Evolutionary conservation across 1,140 invertebrate species (phyloP).

Genomic region (Aphelenchoides besseyi): DNA sequence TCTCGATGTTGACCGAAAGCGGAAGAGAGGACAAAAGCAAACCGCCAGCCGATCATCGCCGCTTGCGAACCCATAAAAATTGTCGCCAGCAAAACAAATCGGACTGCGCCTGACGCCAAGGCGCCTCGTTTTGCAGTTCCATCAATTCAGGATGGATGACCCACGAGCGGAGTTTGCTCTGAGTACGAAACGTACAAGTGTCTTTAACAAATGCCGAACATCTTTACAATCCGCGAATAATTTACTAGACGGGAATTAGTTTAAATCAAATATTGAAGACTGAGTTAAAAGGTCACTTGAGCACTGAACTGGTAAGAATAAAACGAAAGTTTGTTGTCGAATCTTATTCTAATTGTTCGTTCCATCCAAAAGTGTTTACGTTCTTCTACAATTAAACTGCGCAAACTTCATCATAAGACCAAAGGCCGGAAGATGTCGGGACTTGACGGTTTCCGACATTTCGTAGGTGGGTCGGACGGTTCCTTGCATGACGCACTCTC

Average conservation of each 20-base stretch:
- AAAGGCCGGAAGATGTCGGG: not conserved
- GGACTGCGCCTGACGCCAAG: not conserved
- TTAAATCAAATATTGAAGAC: not conserved
- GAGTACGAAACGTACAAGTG: too few relatives aligned
- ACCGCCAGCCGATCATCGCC: slow-evolving; percentile 1
- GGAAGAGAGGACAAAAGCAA: not conserved
- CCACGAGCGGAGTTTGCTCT: not conserved
- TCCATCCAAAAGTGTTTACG: not conserved
- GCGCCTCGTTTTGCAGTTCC: not conserved
- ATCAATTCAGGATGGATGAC: slow-evolving; percentile 1
- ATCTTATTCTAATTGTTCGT: not conserved
- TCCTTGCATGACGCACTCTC: too few relatives aligned
- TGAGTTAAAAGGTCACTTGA: too few relatives aligned
- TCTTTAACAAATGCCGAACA: not conserved
- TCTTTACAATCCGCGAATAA: too few relatives aligned
- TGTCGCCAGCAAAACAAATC: slow-evolving; percentile 5
- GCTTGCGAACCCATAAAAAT: not conserved
- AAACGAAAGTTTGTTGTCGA: not conserved
- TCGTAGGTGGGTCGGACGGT: slow-evolving; percentile 1
- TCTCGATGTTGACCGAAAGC: slow-evolving; percentile 2
- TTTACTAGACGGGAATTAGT: not conserved
- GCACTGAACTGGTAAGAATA: not conserved
- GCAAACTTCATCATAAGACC: not conserved
- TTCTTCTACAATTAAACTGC: not conserved
- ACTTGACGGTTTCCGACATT: not conserved